phyloP scores from a whole-genome alignment of 2,888 invertebrate species.

The Sylvicola cinctus region DNA sequence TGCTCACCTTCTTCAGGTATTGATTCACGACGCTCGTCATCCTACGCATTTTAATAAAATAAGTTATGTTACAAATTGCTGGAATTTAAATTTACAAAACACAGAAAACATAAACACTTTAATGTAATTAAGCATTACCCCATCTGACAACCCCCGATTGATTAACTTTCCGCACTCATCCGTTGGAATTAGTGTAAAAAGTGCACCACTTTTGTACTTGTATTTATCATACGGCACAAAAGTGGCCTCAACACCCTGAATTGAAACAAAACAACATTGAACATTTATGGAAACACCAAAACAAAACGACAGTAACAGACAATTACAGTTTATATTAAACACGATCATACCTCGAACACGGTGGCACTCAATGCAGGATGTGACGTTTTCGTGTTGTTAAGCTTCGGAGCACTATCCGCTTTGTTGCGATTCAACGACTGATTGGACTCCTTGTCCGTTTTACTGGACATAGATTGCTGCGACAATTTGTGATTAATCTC shows the following conservation, averaged over 20 bases:
- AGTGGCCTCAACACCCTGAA: constrained; percentile 25
- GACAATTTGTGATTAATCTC: constrained; percentile 39
- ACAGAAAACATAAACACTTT: constrained; percentile 2
- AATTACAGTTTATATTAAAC: neutral
- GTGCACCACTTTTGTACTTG: constrained; percentile 6
- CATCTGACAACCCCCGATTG: neutral
- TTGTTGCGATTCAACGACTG: constrained; percentile 32
- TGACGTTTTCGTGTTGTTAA: constrained; percentile 37
- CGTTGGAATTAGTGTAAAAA: constrained; percentile 6
- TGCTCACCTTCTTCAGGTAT: constrained; percentile 34
- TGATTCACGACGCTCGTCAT: constrained; percentile 32
- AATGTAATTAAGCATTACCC: neutral
- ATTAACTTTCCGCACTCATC: constrained; percentile 1
- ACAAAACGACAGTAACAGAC: constrained; percentile 6
- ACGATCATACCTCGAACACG: constrained; percentile 30
- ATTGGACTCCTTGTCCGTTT: constrained; percentile 33
- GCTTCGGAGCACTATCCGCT: constrained; percentile 40
- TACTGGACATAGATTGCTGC: constrained; percentile 27
- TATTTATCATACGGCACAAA: constrained; percentile 16
- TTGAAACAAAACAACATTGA: constrained; percentile 4
- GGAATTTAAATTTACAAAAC: neutral
- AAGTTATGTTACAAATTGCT: neutral
- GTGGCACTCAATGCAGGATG: constrained; percentile 32
- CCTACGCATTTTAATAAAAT: constrained; percentile 11
- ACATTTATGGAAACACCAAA: constrained; percentile 9